Conservation (phyloP, 2,113 vertebrate genomes). For the Albula glossodonta region DNA sequence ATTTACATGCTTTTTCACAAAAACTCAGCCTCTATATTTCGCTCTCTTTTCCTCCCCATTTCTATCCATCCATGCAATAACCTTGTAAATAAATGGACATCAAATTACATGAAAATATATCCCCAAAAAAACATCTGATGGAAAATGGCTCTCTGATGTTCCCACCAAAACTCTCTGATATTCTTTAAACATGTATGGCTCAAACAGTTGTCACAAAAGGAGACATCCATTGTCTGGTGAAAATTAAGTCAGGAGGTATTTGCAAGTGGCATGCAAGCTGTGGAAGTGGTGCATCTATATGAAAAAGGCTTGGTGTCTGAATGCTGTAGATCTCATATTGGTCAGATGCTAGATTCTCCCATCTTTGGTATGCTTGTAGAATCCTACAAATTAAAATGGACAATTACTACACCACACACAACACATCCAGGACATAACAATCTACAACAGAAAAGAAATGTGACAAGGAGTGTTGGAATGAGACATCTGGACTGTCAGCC, state of each 20-base stretch:
- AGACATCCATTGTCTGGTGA: not conserved
- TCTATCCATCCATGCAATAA: not conserved
- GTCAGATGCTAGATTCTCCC: slow-evolving; percentile 6
- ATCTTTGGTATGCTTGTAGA: not conserved
- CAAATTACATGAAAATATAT: not conserved
- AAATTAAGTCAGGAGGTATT: not conserved
- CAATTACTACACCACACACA: not conserved
- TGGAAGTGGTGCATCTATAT: not conserved
- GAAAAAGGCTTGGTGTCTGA: too few species aligned
- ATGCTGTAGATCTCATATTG: not conserved
- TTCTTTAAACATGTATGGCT: not conserved
- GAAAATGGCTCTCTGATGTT: not conserved
- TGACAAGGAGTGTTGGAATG: not conserved
- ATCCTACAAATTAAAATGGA: not conserved
- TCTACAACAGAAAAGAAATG: not conserved
- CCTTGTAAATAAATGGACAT: not conserved
- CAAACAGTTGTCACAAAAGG: not conserved
- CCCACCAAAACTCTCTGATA: too few species aligned
- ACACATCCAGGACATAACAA: not conserved
- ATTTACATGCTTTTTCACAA: not conserved
- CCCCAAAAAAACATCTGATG: not conserved
- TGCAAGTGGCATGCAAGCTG: not conserved
- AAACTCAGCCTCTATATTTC: not conserved
- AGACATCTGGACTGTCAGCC: not conserved
- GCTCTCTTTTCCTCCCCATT: not conserved